Base-by-base conservation (phyloP, 2,797 vertebrate species). In the Perodicticus potto region DNA sequence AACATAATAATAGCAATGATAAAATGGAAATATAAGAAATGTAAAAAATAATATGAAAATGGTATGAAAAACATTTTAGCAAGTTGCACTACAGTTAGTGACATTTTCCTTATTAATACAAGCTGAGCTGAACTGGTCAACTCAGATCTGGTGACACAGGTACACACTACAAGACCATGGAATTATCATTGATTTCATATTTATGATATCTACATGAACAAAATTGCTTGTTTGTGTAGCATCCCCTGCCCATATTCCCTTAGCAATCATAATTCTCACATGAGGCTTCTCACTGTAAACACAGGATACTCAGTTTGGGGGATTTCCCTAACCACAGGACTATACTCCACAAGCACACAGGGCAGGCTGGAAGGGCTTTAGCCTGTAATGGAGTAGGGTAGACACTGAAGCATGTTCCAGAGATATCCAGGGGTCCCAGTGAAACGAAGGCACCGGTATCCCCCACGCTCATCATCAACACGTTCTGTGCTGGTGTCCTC, bases 51-150 rank as follows among this genome's bases (percentile, higher is more conserved):
- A 69, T 2, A 22, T 43, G 37, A 72, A 82, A 61, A 17, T 61
- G 37, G 14, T 25, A 1, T 34, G 65, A 25, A 59, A 34, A n/a
- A 43, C 61, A 76, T 49, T 27, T 77, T 69, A 77, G 32, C 72
- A 19, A 57, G 45, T 34, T 77, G 29, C 57, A 45, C 32, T n/a
- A 61, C 1, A 87, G 76, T 25, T 16, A 19, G 43, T 17, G 27
- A 57, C 74, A 55, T 43, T 83, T n/a, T 77, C 27, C 85, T 93
- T 78, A 63, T 57, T 88, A 85, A 45, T 34, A 11, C 34, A 17
- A 84, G 40, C 89, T 67, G 19, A 74, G 13, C 32, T 61, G 34
- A 67, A 74, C 57, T 34, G 65, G 37, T 69, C 4, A 3, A 20
- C n/a, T 34, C 72, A 32, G 45, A 59, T 65, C 27, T 40, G 45